Conservation (phyloP, 2,888 invertebrate species). For the Muscina levida region DNA sequence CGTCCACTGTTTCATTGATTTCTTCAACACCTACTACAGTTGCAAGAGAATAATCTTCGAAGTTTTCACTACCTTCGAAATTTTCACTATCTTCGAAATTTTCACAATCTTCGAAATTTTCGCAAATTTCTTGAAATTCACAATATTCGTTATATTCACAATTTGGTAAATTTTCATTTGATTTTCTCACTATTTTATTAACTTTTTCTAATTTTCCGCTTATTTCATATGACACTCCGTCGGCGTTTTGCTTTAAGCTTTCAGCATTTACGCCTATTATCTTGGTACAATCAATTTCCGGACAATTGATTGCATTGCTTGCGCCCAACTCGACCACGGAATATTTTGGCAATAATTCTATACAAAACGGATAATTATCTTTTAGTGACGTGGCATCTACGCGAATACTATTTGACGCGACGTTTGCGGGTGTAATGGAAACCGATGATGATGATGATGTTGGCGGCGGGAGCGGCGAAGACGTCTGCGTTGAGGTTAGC, state of each 20-base stretch:
- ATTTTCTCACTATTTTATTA: background rate
- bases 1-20: background rate
- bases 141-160: too few relatives aligned
- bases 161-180: background rate
- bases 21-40: too few relatives aligned
- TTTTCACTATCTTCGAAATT: constrained; percentile 1
- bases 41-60: too few relatives aligned
- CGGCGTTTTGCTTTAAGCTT: background rate
- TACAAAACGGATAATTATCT: constrained; percentile 35
- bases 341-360: constrained; percentile 58
- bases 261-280: background rate
- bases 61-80: too few relatives aligned
- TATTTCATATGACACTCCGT: constrained; percentile 8
- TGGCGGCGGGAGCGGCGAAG: constrained; percentile 29
- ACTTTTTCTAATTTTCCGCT: too few relatives aligned
- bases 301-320: constrained; percentile 33
- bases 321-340: constrained; percentile 35
- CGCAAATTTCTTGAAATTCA: background rate
- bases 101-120: too few relatives aligned
- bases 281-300: constrained; percentile 48
- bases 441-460: constrained; percentile 29
- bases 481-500: constrained; percentile 46
- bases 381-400: constrained; percentile 49
- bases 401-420: constrained; percentile 31
- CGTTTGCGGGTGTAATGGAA: background rate